These are phyloP conservation scores for Dallia pectoralis DNA, from an alignment of 2,797 vertebrate genomes.

Conservation along the genomic window DNA sequence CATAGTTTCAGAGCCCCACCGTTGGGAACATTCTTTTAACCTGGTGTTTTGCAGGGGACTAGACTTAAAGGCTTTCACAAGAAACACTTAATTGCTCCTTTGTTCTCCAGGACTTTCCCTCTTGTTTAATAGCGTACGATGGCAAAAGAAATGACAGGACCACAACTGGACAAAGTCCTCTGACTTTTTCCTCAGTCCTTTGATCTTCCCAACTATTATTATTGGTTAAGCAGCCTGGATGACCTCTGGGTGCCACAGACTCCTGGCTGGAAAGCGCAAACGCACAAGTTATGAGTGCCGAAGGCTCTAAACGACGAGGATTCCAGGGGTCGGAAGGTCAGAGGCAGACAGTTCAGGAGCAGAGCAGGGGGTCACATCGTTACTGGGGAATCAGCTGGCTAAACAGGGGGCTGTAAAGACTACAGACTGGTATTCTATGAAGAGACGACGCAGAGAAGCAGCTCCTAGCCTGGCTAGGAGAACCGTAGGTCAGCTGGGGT, in stretches of 20 bases:
- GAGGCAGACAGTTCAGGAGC: constrained; percentile 48
- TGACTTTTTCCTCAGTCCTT: not conserved
- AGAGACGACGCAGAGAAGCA: constrained; percentile 37
- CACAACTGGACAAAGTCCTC: not conserved
- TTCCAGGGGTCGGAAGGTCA: constrained; percentile 55
- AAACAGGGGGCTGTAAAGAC: constrained; percentile 18
- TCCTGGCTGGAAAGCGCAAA: constrained; percentile 35
- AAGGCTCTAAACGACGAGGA: constrained; percentile 37
- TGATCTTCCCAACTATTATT: not conserved
- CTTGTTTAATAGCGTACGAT: constrained; percentile 1
- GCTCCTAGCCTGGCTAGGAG: constrained; percentile 42
- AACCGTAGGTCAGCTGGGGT: constrained; percentile 8
- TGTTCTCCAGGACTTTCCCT: not conserved
- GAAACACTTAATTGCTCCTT: not conserved
- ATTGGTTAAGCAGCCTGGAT: not conserved
- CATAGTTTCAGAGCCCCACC: not conserved
- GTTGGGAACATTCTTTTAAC: not conserved
- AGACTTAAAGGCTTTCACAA: not conserved
- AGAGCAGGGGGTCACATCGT: not conserved
- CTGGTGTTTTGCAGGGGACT: not conserved
- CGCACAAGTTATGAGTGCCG: constrained; percentile 32
- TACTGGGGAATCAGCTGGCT: not conserved
- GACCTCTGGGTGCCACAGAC: not conserved
- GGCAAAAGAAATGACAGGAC: not conserved
- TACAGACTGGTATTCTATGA: constrained; percentile 11